Conservation (phyloP, 2,888 invertebrate species). For the Acronicta alni region DNA sequence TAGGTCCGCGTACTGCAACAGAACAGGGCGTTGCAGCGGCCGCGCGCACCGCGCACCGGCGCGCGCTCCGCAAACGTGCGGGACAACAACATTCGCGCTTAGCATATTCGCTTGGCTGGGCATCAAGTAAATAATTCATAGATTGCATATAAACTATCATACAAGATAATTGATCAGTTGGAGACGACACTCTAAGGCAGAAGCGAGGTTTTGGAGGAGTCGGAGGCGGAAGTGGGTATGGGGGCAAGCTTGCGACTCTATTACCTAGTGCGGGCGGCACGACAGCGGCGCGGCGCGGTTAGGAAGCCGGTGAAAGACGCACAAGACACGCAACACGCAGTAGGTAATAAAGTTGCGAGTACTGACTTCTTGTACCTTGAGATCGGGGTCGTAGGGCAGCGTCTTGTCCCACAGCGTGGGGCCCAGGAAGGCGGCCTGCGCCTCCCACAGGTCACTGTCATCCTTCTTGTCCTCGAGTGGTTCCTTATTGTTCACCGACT, state of each 20-base stretch:
- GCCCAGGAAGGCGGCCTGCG: conserved; percentile 98
- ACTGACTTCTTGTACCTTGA: conserved; percentile 96
- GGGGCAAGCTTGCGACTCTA: conserved; percentile 67
- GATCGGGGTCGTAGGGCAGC: conserved; percentile 97
- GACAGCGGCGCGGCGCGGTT: conserved; percentile 48
- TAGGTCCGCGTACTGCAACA: conserved; percentile 97
- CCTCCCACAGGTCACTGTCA: conserved; percentile 97
- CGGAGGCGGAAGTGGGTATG: conserved; percentile 28
- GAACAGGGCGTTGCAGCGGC: conserved; percentile 45
- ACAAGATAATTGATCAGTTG: conserved; percentile 31
- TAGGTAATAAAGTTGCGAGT: conserved; percentile 83
- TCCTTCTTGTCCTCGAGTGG: conserved; percentile 92
- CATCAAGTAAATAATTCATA: conserved; percentile 43
- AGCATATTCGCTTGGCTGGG: conserved; percentile 56
- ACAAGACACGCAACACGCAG: conserved; percentile 80
- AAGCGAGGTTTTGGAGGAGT: conserved; percentile 39
- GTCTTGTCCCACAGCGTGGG: conserved; percentile 99
- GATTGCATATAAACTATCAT: conserved; percentile 27
- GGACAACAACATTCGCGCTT: conserved; percentile 42
- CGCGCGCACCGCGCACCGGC: conserved; percentile 25
- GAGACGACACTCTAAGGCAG: conserved; percentile 37
- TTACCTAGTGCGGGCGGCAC: conserved; percentile 78
- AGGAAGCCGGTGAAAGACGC: conserved; percentile 69
- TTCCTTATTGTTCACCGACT: conserved; percentile 90
- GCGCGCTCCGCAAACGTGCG: conserved; percentile 30